These are phyloP conservation scores for Chloebia gouldiae DNA, from an alignment of 2,113 vertebrate species.

Conservation along the genomic window DNA sequence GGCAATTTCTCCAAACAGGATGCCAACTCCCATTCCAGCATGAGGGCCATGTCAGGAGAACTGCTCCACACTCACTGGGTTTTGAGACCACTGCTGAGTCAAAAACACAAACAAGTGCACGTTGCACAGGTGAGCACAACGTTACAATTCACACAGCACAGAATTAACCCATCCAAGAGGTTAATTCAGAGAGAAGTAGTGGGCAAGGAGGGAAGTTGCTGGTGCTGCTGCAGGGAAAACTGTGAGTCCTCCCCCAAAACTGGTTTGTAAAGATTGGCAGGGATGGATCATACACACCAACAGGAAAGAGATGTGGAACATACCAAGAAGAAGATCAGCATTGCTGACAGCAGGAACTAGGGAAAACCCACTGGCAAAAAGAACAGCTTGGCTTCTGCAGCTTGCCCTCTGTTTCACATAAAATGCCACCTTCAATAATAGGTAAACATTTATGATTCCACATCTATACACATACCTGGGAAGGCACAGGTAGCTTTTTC, in stretches of 20 bases:
- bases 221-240: background rate
- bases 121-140: fast-evolving
- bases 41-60: fast-evolving
- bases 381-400: background rate
- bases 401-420: background rate
- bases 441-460: background rate
- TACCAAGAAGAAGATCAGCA: background rate
- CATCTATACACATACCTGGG: background rate
- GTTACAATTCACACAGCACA: background rate
- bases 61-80: background rate
- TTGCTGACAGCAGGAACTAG: background rate
- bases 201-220: background rate
- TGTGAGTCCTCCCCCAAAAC: background rate
- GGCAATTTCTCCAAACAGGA: background rate
- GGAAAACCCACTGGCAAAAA: background rate
- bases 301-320: background rate
- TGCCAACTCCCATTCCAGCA: background rate
- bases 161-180: background rate
- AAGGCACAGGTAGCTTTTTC: background rate
- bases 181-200: background rate
- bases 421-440: background rate
- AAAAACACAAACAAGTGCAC: fast-evolving
- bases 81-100: background rate
- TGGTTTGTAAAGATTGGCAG: background rate
- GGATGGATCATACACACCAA: background rate